A percentile compares a stretch with the other conserved stretches of the same genome.
Conservation (phyloP, 2,888 invertebrate species). For the Caenorhabditis zanzibari region DNA sequence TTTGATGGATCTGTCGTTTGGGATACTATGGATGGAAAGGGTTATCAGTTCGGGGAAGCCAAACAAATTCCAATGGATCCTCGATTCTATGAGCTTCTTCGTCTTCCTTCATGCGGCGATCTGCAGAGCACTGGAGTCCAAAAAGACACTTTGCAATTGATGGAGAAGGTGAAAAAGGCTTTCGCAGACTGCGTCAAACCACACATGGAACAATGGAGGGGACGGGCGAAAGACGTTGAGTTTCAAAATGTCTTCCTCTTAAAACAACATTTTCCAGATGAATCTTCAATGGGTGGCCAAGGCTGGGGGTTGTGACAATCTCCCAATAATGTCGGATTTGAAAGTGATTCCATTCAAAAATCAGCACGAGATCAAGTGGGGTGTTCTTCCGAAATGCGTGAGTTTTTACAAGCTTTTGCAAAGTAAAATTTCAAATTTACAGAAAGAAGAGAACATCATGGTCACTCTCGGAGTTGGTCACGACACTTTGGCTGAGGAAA, state of each 20-base stretch:
- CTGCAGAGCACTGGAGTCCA: not conserved
- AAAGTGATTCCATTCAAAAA: slow-evolving; percentile 26
- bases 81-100: slow-evolving; percentile 22
- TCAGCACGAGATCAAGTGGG: slow-evolving; percentile 44
- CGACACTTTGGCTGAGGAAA: slow-evolving; percentile 31
- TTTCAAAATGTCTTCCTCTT: too few relatives aligned
- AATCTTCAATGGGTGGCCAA: slow-evolving; percentile 28
- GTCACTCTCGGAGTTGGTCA: slow-evolving; percentile 39
- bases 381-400: slow-evolving; percentile 42
- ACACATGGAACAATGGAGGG: slow-evolving; percentile 37
- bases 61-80: slow-evolving; percentile 12
- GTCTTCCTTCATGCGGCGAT: slow-evolving; percentile 19
- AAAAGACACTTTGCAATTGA: slow-evolving; percentile 1
- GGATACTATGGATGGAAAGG: slow-evolving; percentile 31
- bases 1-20: not conserved
- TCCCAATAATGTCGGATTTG: slow-evolving; percentile 23
- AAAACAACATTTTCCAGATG: too few relatives aligned
- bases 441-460: slow-evolving; percentile 40
- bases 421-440: not conserved
- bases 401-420: too few relatives aligned
- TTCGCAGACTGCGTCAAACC: slow-evolving; percentile 36
- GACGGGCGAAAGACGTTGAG: slow-evolving; percentile 15
- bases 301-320: slow-evolving; percentile 14
- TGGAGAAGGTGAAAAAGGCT: slow-evolving; percentile 23
- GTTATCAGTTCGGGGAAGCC: slow-evolving; percentile 22